Evolutionary conservation across 2,888 invertebrate species (phyloP), one percentile per base, ranked within the genome.

Genomic region (Colletes collaris): DNA sequence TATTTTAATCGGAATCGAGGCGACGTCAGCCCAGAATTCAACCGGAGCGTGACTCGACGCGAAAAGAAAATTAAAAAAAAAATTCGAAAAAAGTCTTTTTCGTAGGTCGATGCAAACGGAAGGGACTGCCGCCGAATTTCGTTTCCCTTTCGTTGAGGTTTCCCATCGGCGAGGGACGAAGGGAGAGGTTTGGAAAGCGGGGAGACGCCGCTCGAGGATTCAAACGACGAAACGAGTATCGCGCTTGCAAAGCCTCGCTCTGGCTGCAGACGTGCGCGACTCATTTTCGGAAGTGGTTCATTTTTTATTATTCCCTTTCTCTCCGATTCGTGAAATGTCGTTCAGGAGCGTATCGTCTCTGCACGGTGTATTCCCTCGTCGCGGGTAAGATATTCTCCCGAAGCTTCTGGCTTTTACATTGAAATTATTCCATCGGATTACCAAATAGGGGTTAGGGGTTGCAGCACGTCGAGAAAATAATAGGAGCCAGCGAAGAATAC

Each of bases 251-350:
- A 88, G 86, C 80, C 78, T 74, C 79, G 58, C 64, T 27, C 27
- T 53, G 56, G 75, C 65, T 74, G 76, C 79, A 68, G 72, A 82
- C 64, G 76, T 11, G 77, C 62, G 58, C 83, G 79, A 84, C 83
- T 89, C 87, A 86, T 89, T 89, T 89, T 88, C 83, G 83, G 79
- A 88, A 87, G 83, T 89, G 84, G 85, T 86, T 76, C 86, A 86
- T 86, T 88, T 82, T 85, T 87, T 86, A 87, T 88, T 88, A 82
- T 86, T 84, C 72, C 69, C 49, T 63, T 55, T 69, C 56, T 62
- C 49, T 44, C 59, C 37, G 63, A 59, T 46, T 71, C 19, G 79
- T 50, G 73, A 79, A 79, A 79, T 63, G 66, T 65, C 67, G 75
- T 76, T 76, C 79, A 53, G 67, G 64, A 67, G 44, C 62, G 56